These are phyloP conservation scores for Austrofundulus limnaeus DNA, from an alignment of 2,113 vertebrate genomes.

Conservation along the genomic window DNA sequence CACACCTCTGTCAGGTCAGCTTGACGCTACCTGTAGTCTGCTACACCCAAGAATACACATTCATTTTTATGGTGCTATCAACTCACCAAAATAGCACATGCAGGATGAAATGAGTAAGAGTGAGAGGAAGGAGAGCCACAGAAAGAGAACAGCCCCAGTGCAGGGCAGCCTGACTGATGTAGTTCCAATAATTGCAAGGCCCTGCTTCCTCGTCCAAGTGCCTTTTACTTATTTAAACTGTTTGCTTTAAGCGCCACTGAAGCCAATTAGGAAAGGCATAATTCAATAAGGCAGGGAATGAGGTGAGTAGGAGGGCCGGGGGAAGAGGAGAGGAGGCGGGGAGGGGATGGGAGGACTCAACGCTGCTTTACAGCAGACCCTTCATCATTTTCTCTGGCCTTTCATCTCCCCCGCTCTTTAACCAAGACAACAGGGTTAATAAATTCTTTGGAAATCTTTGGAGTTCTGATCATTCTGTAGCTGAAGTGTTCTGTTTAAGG, in stretches of 20 bases:
- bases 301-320: slow-evolving; percentile 35
- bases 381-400: slow-evolving; percentile 40
- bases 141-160: slow-evolving; percentile 30
- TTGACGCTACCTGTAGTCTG: slow-evolving; percentile 35
- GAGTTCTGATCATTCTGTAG: slow-evolving; percentile 14
- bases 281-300: slow-evolving; percentile 73
- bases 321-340: slow-evolving; percentile 19
- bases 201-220: slow-evolving; percentile 75
- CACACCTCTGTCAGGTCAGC: slow-evolving; percentile 64
- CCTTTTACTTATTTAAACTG: slow-evolving; percentile 84
- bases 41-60: slow-evolving; percentile 12
- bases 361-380: slow-evolving; percentile 37
- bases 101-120: slow-evolving; percentile 28
- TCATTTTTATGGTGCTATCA: slow-evolving; percentile 19
- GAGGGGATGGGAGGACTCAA: slow-evolving; percentile 22
- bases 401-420: slow-evolving; percentile 34
- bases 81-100: slow-evolving; percentile 22
- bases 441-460: slow-evolving; percentile 13
- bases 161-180: slow-evolving; percentile 76
- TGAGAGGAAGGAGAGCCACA: slow-evolving; percentile 24
- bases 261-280: slow-evolving; percentile 80
- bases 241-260: slow-evolving; percentile 81
- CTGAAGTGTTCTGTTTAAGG: slow-evolving; percentile 1
- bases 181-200: slow-evolving; percentile 82
- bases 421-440: slow-evolving; percentile 19